Evolutionary conservation across 2,113 vertebrate species (phyloP), one percentile per base, ranked within the genome.

Genomic region (Pleuronectes platessa): DNA sequence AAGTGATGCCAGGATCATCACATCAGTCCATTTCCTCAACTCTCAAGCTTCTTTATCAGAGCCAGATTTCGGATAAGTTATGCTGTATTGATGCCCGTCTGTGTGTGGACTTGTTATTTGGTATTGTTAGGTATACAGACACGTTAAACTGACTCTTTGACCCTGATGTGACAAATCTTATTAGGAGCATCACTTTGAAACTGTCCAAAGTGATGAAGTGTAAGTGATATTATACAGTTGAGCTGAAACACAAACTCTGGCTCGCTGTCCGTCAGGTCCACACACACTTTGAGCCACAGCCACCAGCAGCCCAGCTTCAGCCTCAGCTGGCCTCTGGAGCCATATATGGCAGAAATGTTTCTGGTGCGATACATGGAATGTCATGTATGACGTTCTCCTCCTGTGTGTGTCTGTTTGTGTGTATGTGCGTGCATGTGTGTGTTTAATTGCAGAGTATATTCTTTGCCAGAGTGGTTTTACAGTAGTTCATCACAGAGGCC

Each of bases 321-420:
- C 23, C 74, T 67, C 59, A 24, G 68, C 76, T 35, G 54, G 56
- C 40, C 5, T 71, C 49, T 68, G 56, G 66, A 81, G 47, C 88
- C 87, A 76, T 92, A 92, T 89, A 90, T 79, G 84, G 88, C 40
- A 86, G 76, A 81, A 91, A 80, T 59, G 79, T 72, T 72, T 75
- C 73, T 81, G 68, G 53, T 56, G 14, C 42, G 61, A 68, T 73
- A 81, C 61, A 64, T 77, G 81, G 89, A 91, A 92, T 86, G 82
- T 79, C 87, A 91, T 85, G 79, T 85, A 86, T 90, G 86, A 77
- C 62, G 54, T 63, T 51, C 55, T 58, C 35, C 63, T 54, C 40
- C 27, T 60, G 37, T 71, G 40, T 82, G 24, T 82, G 67, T 74
- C 65, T 61, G 68, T 31, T n/a, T 24, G 8, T 61, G 26, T 27